Evolutionary conservation across 2,113 vertebrate genomes (phyloP).

Genomic region (Pterocles gutturalis): DNA sequence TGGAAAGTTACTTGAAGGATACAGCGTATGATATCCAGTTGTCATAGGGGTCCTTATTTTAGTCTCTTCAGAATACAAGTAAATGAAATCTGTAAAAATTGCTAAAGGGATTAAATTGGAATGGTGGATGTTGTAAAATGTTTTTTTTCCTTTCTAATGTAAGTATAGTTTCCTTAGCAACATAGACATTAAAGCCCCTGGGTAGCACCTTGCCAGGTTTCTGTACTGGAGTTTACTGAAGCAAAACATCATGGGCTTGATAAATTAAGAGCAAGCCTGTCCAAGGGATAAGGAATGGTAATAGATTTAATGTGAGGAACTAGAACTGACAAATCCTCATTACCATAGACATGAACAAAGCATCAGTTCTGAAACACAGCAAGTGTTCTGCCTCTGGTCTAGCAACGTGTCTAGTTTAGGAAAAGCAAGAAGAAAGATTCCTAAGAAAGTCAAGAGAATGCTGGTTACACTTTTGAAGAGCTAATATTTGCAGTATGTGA

Average conservation of each 20-base stretch:
- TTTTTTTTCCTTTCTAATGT: background rate
- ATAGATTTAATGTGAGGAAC: background rate
- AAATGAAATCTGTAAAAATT: background rate
- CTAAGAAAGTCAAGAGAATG: background rate
- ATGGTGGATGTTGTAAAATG: background rate
- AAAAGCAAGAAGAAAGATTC: background rate
- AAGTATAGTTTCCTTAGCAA: background rate
- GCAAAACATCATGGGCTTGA: background rate
- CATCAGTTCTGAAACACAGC: background rate
- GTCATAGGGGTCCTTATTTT: background rate
- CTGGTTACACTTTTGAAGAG: background rate
- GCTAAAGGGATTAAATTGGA: background rate
- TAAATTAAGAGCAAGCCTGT: background rate
- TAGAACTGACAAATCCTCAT: background rate
- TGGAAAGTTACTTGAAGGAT: background rate
- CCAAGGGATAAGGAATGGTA: background rate
- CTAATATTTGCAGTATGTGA: background rate
- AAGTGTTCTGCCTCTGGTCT: background rate
- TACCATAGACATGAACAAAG: background rate
- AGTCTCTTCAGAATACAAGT: background rate
- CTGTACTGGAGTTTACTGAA: conserved; percentile 1
- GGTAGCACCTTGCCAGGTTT: background rate
- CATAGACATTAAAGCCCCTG: background rate
- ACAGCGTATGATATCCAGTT: background rate
- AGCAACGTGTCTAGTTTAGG: background rate